Percentiles rank a stretch among this genome's conserved stretches.
These are phyloP conservation scores for Xestobium rufovillosum DNA, from an alignment of 2,888 invertebrate genomes.

Conservation along the genomic window DNA sequence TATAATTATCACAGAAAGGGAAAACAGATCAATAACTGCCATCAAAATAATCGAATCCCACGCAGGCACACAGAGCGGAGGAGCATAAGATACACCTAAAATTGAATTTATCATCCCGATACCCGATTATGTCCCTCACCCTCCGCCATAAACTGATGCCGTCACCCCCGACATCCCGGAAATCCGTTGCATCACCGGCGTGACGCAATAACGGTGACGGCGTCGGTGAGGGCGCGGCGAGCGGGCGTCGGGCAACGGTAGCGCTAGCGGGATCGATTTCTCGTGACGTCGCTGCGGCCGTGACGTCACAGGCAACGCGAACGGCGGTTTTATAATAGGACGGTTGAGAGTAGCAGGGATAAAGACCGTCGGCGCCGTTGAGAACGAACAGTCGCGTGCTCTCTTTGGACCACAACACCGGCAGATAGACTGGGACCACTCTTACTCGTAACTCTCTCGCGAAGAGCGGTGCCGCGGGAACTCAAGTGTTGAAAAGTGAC, in stretches of 20 bases:
- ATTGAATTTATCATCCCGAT: too few relatives aligned
- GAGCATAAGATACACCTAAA: too few relatives aligned
- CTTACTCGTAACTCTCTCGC: too few relatives aligned
- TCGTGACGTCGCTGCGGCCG: slow-evolving; percentile 37
- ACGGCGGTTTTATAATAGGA: slow-evolving; percentile 41
- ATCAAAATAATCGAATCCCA: too few relatives aligned
- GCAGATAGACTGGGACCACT: slow-evolving; percentile 4
- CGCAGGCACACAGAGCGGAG: too few relatives aligned
- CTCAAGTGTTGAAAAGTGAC: background rate
- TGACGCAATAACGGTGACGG: slow-evolving; percentile 27
- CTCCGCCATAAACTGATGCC: too few relatives aligned
- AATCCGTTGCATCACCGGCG: slow-evolving; percentile 25
- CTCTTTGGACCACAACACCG: slow-evolving; percentile 10
- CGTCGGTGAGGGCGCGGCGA: slow-evolving; percentile 24
- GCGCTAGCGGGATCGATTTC: slow-evolving; percentile 34
- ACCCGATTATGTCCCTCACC: too few relatives aligned
- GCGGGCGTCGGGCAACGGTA: slow-evolving; percentile 28
- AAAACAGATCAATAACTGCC: too few relatives aligned
- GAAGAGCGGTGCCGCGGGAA: too few relatives aligned
- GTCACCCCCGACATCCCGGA: slow-evolving; percentile 11
- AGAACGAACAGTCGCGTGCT: slow-evolving; percentile 23
- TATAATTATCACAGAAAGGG: too few relatives aligned
- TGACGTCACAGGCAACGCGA: slow-evolving; percentile 37
- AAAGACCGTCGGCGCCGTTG: slow-evolving; percentile 36
- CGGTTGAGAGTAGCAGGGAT: slow-evolving; percentile 40